Percentiles rank a stretch among this genome's conserved stretches.
phyloP scores from a whole-genome alignment of 2,797 vertebrate genomes.

The Threskiornis aethiopicus region DNA sequence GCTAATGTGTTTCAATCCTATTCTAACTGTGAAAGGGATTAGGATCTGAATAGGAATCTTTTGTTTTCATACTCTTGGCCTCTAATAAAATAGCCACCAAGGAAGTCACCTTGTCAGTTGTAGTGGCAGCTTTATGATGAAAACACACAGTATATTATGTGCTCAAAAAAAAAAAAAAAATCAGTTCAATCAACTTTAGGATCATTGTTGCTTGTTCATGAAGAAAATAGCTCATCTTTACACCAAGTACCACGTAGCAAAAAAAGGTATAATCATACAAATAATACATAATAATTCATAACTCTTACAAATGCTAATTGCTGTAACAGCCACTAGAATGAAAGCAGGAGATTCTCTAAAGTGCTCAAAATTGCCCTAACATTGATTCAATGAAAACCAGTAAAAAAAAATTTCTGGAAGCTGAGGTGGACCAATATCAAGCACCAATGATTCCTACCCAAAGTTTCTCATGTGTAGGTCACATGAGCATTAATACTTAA shows the following conservation, averaged over 20 bases:
- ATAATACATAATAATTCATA: neutral
- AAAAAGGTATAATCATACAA: neutral
- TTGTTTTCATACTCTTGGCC: neutral
- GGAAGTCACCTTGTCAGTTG: neutral
- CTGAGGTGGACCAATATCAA: neutral
- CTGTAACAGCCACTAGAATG: neutral
- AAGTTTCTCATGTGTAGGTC: neutral
- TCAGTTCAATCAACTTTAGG: neutral
- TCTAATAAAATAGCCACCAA: neutral
- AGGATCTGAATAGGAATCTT: neutral
- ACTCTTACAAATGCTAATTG: neutral
- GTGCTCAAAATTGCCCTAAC: neutral
- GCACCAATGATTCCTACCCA: neutral
- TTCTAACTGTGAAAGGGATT: neutral
- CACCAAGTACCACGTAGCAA: neutral
- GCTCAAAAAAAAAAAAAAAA: neutral
- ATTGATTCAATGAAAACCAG: neutral
- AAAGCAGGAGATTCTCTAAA: neutral
- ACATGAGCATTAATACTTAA: neutral
- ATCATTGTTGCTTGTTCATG: neutral
- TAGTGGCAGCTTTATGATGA: neutral
- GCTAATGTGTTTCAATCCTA: neutral
- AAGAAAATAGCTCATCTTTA: neutral
- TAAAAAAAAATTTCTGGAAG: neutral
- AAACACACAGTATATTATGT: neutral